A percentile compares a stretch with the other conserved stretches of the same genome.
These are phyloP conservation scores for Danaus plexippus DNA, from an alignment of 1,140 invertebrate species.

Conservation along the genomic window DNA sequence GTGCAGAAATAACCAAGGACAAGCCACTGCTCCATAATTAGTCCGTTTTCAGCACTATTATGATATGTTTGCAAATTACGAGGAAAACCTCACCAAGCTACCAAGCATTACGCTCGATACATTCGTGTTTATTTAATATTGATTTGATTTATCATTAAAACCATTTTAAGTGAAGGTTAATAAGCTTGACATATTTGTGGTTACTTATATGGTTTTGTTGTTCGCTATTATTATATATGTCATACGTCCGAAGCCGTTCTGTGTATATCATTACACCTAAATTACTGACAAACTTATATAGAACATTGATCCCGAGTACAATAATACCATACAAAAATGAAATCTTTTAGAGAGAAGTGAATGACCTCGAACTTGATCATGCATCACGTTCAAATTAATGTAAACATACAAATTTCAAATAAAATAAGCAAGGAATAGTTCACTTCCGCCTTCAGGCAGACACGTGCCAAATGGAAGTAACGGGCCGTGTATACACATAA, in stretches of 20 bases:
- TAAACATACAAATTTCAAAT: constrained; percentile 52
- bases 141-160: no score
- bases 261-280: no score
- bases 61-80: no score
- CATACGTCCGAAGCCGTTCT: no score
- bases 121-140: no score
- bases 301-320: constrained; percentile 4
- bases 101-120: no score
- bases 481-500: constrained; percentile 26
- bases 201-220: constrained; percentile 17
- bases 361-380: constrained; percentile 64
- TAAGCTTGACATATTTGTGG: constrained; percentile 13
- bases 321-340: constrained; percentile 1
- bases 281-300: no score
- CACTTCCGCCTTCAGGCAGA: constrained; percentile 41
- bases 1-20: no score
- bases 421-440: constrained; percentile 49
- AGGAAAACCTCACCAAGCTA: no score
- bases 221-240: background rate
- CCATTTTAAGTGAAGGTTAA: background rate
- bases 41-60: no score
- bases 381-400: constrained; percentile 32
- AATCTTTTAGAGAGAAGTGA: constrained; percentile 26
- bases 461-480: constrained; percentile 45
- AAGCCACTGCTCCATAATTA: no score